These are phyloP conservation scores for Coracopsis vasa DNA, from an alignment of 2,113 vertebrate species.

Conservation along the genomic window DNA sequence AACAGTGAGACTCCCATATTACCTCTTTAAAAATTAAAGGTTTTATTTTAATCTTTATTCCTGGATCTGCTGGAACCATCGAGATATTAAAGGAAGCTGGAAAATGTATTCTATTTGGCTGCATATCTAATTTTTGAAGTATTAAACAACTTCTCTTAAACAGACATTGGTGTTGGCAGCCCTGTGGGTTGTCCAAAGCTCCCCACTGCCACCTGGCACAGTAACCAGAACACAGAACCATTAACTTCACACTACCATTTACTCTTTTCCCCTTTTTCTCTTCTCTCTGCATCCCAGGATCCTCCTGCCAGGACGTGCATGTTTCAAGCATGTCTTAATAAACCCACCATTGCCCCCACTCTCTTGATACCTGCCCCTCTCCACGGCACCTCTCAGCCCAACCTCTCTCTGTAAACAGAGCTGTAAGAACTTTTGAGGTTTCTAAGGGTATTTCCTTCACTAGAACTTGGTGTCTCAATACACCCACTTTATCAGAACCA, in stretches of 20 bases:
- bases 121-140: background rate
- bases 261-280: background rate
- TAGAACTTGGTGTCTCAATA: background rate
- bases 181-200: background rate
- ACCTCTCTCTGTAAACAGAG: background rate
- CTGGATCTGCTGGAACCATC: background rate
- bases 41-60: background rate
- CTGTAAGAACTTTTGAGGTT: background rate
- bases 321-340: background rate
- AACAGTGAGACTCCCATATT: background rate
- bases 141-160: background rate
- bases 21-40: background rate
- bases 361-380: background rate
- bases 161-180: background rate
- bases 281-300: background rate
- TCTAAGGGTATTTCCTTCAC: background rate
- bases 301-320: background rate
- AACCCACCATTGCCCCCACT: rapidly evolving
- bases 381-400: background rate
- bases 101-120: background rate
- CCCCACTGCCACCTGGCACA: background rate
- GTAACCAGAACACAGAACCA: background rate
- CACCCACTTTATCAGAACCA: background rate
- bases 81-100: background rate
- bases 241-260: background rate